Percentiles rank a stretch among this genome's conserved stretches.
These are phyloP conservation scores for Mus spicilegus DNA, from an alignment of 2,113 vertebrate species.

Conservation along the genomic window DNA sequence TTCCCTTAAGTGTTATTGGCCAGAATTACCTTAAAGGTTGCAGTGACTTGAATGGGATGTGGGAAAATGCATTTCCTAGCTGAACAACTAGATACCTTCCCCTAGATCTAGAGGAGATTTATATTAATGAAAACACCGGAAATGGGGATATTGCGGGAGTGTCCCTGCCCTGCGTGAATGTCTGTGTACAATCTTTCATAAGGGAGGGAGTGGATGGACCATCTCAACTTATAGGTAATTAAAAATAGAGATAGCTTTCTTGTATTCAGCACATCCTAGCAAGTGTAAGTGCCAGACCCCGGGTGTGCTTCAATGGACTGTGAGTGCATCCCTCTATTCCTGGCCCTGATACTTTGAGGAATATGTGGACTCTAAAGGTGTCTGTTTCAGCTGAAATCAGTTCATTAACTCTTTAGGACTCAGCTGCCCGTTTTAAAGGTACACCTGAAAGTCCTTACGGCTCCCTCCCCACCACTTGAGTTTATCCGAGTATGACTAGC, in stretches of 20 bases:
- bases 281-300: background rate
- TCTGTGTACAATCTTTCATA: background rate
- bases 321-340: background rate
- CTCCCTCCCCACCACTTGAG: background rate
- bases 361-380: background rate
- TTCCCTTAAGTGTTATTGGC: conserved; percentile 4
- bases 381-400: background rate
- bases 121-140: background rate
- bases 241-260: background rate
- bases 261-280: fast-evolving
- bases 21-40: background rate
- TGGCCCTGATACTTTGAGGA: background rate
- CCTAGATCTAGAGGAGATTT: background rate
- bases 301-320: background rate
- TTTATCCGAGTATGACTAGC: background rate
- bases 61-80: background rate
- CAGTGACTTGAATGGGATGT: background rate
- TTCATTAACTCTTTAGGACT: background rate
- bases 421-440: background rate
- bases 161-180: background rate
- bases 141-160: background rate
- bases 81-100: background rate
- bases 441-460: background rate
- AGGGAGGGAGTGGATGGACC: background rate
- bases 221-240: background rate